These are phyloP conservation scores for Stictonetta naevosa DNA, from an alignment of 2,113 vertebrate genomes.

Conservation along the genomic window DNA sequence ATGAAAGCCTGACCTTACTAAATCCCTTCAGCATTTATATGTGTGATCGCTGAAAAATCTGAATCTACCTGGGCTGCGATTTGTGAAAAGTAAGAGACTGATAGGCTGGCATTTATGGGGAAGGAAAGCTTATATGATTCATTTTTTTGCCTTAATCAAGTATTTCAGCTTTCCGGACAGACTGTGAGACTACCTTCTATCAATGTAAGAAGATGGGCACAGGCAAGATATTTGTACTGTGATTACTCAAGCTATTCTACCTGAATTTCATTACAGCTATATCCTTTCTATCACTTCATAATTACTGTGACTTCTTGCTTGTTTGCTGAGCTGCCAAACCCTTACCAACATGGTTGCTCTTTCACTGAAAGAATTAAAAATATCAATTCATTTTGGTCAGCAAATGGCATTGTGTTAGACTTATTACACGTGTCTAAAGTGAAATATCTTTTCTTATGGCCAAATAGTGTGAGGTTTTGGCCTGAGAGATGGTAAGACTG, in stretches of 20 bases:
- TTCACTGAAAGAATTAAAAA: not conserved
- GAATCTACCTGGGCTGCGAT: not conserved
- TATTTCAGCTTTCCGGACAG: not conserved
- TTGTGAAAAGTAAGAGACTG: not conserved
- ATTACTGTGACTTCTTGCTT: not conserved
- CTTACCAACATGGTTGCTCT: not conserved
- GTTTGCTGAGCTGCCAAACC: not conserved
- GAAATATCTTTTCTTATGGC: not conserved
- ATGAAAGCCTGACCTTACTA: not conserved
- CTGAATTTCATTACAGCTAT: not conserved
- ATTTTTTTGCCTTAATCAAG: not conserved
- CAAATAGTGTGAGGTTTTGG: not conserved
- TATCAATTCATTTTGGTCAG: not conserved
- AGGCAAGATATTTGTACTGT: not conserved
- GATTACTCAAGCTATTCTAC: not conserved
- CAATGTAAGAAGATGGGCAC: not conserved
- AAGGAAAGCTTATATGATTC: not conserved
- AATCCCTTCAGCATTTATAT: not conserved
- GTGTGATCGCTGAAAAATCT: not conserved
- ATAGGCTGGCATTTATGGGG: not conserved
- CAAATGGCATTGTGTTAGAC: not conserved
- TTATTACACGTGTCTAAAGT: not conserved
- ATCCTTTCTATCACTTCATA: not conserved
- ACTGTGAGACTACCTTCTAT: not conserved
- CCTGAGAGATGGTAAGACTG: not conserved